Conservation (phyloP, 2,888 invertebrate genomes). For the Entomobrya proxima region DNA sequence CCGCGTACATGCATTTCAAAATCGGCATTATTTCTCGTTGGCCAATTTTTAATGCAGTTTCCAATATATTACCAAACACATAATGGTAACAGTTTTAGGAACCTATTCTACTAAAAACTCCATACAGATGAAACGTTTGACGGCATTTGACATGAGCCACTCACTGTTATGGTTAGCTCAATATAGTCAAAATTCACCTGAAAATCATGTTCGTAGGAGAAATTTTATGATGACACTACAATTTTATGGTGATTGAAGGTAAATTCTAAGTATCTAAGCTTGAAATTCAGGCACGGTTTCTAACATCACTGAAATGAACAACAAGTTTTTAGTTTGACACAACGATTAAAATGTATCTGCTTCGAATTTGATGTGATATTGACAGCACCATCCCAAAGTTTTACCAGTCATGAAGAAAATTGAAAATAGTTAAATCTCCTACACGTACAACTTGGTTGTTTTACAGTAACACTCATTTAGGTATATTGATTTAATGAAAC, state of each 20-base stretch:
- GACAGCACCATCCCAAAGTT: not conserved
- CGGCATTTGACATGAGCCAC: not conserved
- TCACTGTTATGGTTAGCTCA: not conserved
- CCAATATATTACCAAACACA: no score
- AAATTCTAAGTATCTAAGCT: not conserved
- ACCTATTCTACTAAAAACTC: no score
- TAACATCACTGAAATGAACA: not conserved
- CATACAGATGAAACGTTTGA: no score
- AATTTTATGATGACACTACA: not conserved
- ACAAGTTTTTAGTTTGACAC: not conserved
- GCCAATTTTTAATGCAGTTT: no score
- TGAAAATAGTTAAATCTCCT: not conserved
- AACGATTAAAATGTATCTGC: not conserved
- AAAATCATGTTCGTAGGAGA: not conserved
- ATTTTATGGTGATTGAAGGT: constrained; percentile 21
- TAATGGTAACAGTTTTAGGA: no score
- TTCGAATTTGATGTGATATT: not conserved
- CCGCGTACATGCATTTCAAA: no score
- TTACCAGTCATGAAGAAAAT: not conserved
- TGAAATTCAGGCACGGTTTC: not conserved
- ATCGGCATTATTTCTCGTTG: no score
- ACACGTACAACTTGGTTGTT: not conserved
- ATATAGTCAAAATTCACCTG: not conserved
- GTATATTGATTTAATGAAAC: no score
- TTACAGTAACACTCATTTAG: no score